Conservation (phyloP, 2,888 invertebrate genomes). For the Drepana falcataria region DNA sequence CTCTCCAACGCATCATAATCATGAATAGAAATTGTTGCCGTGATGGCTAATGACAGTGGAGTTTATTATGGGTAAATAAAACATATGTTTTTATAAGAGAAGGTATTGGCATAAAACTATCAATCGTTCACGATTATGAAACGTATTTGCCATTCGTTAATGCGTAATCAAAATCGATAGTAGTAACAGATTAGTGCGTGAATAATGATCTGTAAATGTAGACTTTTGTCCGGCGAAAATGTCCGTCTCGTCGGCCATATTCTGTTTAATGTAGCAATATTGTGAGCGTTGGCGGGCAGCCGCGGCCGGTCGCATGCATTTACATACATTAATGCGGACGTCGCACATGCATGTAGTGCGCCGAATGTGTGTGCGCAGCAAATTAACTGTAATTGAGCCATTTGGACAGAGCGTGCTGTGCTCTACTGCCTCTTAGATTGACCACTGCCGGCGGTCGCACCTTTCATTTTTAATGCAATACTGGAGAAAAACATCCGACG, state of each 20-base stretch:
- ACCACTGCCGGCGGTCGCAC: constrained; percentile 32
- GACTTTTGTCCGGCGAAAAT: constrained; percentile 65
- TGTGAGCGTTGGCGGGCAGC: constrained; percentile 64
- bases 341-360: constrained; percentile 68
- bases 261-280: constrained; percentile 76
- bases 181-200: constrained; percentile 44
- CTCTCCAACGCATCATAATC: too few species aligned
- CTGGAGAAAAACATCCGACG: background rate
- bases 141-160: constrained; percentile 10
- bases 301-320: constrained; percentile 75
- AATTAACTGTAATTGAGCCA: constrained; percentile 79
- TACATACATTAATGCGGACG: constrained; percentile 75
- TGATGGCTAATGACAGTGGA: too few species aligned
- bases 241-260: constrained; percentile 71
- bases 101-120: too few species aligned
- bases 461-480: constrained; percentile 13
- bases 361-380: constrained; percentile 73
- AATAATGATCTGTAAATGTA: constrained; percentile 63
- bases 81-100: too few species aligned
- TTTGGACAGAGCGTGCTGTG: constrained; percentile 65
- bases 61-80: too few species aligned
- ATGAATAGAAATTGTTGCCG: too few species aligned
- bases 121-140: constrained; percentile 36
- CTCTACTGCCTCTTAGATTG: constrained; percentile 56
- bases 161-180: background rate